Conservation (phyloP, 2,113 vertebrate genomes). For the Naja naja region DNA sequence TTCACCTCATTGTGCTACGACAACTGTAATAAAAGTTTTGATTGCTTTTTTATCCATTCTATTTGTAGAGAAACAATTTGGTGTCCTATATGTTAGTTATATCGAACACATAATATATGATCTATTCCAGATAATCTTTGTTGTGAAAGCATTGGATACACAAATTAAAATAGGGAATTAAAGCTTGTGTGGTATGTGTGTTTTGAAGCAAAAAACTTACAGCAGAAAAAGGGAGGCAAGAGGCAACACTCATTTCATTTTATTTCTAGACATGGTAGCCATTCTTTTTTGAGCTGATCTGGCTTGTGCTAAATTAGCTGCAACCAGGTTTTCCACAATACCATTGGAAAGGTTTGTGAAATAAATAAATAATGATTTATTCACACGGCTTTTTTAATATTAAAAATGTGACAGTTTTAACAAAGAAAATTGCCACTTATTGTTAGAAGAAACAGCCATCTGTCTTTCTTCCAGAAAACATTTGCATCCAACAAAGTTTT, state of each 20-base stretch:
- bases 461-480: not conserved
- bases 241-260: not conserved
- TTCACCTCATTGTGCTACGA: not conserved
- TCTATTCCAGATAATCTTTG: slow-evolving; percentile 18
- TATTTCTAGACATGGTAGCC: not conserved
- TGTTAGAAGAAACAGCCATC: not conserved
- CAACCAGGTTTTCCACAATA: not conserved
- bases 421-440: not conserved
- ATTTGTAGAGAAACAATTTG: slow-evolving; percentile 21
- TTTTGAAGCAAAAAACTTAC: not conserved
- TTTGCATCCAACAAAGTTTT: not conserved
- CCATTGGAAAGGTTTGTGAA: not conserved
- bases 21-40: not conserved
- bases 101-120: not conserved
- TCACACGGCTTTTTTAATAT: not conserved
- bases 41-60: slow-evolving; percentile 16
- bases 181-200: not conserved
- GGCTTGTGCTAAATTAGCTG: no score
- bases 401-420: not conserved
- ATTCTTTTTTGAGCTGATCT: not conserved
- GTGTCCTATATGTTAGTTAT: not conserved
- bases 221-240: slow-evolving; percentile 15
- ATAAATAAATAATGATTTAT: not conserved
- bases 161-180: not conserved
- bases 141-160: slow-evolving; percentile 1